Evolutionary conservation across 2,113 vertebrate genomes (phyloP).

Genomic region (Catharus minimus): DNA sequence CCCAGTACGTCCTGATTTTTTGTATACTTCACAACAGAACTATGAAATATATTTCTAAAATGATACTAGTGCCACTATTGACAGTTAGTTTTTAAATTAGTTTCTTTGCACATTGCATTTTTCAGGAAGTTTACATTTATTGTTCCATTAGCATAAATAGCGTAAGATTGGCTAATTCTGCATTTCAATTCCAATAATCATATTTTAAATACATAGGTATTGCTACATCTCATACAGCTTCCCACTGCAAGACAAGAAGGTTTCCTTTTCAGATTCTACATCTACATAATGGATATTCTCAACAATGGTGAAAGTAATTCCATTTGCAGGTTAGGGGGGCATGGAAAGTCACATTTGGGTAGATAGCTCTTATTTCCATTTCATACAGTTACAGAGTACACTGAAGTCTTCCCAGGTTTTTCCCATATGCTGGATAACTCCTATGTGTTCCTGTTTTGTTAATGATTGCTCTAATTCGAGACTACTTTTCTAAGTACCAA

Average conservation of each 20-base stretch:
- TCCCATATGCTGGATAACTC: neutral
- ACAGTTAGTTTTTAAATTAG: neutral
- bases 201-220: neutral
- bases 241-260: neutral
- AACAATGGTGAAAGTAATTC: neutral
- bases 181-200: neutral
- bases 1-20: neutral
- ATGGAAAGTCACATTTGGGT: neutral
- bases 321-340: neutral
- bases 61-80: neutral
- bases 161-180: neutral
- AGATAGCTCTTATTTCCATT: neutral
- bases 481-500: constrained; percentile 54
- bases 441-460: neutral
- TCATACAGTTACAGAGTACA: neutral
- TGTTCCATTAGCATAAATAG: neutral
- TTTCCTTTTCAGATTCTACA: neutral
- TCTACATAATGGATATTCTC: neutral
- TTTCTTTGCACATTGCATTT: neutral
- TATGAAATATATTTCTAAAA: neutral
- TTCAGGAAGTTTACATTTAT: neutral
- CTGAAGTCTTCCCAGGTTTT: neutral
- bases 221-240: neutral
- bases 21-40: neutral
- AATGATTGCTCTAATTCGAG: constrained; percentile 40